Evolutionary conservation across 2,888 invertebrate genomes (phyloP), one percentile per base, ranked within the genome.

Genomic region (Drosophila nigricruria): DNA sequence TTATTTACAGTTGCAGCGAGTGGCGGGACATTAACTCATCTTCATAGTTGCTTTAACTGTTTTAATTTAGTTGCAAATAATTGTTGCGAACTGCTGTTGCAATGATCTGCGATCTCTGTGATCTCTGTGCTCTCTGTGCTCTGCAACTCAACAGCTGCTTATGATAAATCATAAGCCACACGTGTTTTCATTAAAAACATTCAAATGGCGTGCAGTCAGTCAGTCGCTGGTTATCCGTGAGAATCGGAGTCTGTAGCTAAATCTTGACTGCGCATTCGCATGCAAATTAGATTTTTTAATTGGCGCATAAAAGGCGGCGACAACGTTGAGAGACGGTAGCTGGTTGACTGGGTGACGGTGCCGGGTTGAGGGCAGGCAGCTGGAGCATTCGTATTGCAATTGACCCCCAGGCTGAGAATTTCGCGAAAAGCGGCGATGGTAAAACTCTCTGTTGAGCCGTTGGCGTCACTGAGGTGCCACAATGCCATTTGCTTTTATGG

Each of bases 201-300:
- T 61, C 58, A 47, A 57, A 18, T 56, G 61, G 50, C 40, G 32
- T 57, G 47, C 64, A 73, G 61, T 54, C 47, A 73, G 61, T 54
- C 47, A 5, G 47, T 57, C 45, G 52, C 67, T 45, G 59, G 34
- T 70, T 69, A 69, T 70, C 71, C 71, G 77, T 81, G 83, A 70
- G 81, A 83, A 83, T 73, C 84, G 18, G 25, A 52, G 45, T 42
- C 38, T 20, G 63, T 40, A 47, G 50, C 58, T 64, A 20, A 60
- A 50, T 69, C 69, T 58, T 34, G 40, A 49, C 61, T 67, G 61
- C 52, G 62, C 68, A 70, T 77, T 68, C 72, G 73, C 77, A 87
- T 87, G 86, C 90, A 87, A 87, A 87, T 87, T 90, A 87, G 90
- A 90, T 83, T 87, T 78, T 90, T 87, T 87, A 87, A 87, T 87